Evolutionary conservation across 1,140 invertebrate genomes (phyloP), one percentile per base, ranked within the genome.

Genomic region (Musca domestica): DNA sequence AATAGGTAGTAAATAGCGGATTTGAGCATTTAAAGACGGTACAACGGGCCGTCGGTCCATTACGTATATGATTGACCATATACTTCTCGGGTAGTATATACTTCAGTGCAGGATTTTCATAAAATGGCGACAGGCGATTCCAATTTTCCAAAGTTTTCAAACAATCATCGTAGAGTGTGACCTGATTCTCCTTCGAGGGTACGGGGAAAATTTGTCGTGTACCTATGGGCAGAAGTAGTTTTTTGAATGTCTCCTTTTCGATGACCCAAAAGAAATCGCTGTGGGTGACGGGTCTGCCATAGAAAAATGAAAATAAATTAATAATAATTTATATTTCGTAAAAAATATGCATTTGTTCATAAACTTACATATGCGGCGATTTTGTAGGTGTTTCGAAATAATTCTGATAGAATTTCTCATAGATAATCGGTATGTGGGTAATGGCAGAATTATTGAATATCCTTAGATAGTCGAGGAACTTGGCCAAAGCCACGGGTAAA

Each of bases 391-490:
- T 78, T 10, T 81, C 78, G 67, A 76, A 80, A 65, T 79, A 78
- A 47, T 70, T 79, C 67, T 76, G 76, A 54, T 78, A 78, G 71
- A 77, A 78, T 7, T 71, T 74, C 56, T 81, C 79, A 34, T 81
- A 81, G 12, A 78, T 69, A 70, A 80, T 77, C 19, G 79, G 79
- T 69, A 81, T 76, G 58, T 81, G 77, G 22, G 80, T 81, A 19
- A 80, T 72, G 12, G 70, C 64, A 3, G 77, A 74, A 66, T 81
- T 81, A 72, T 81, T 77, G 67, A 81, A 81, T 51, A 81, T 79
- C 58, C 78, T 74, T 54, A 81, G 73, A 67, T 79, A 77, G 52
- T 75, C 76, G 61, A 80, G 69, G 48, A 78, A 78, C 68, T 80
- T 79, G 51, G 77, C 76, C 65, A 81, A 73, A 12, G 78, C 77